Conservation (phyloP, 1,140 invertebrate species). For the Anastatus disparis region DNA sequence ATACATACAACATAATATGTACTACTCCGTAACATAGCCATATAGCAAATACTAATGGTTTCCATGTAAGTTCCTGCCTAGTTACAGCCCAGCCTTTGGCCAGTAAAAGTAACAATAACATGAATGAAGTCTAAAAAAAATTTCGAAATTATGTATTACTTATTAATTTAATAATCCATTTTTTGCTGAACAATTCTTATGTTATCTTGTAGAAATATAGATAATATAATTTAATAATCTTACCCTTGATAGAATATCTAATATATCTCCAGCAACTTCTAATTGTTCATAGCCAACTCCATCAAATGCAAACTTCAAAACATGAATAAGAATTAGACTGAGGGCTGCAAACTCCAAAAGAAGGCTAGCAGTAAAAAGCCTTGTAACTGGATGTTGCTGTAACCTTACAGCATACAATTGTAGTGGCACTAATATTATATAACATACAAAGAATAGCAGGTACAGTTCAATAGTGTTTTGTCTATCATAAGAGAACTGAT, state of each 20-base stretch:
- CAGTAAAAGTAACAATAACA: slow-evolving; percentile 91
- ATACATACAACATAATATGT: slow-evolving; percentile 92
- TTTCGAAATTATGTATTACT: background rate
- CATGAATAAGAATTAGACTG: slow-evolving; percentile 88
- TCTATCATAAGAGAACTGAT: slow-evolving; percentile 96
- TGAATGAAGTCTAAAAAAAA: slow-evolving; percentile 85
- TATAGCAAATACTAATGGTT: slow-evolving; percentile 86
- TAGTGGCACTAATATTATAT: slow-evolving; percentile 86
- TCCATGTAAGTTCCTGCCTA: slow-evolving; percentile 85
- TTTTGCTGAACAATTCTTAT: background rate
- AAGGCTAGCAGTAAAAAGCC: slow-evolving; percentile 88
- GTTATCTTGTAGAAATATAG: slow-evolving; percentile 5
- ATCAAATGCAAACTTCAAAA: slow-evolving; percentile 89
- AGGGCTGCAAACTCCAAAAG: slow-evolving; percentile 86
- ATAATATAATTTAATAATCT: slow-evolving; percentile 59
- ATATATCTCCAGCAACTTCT: slow-evolving; percentile 87
- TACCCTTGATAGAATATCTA: slow-evolving; percentile 90
- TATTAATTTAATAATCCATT: background rate
- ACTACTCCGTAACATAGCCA: slow-evolving; percentile 93
- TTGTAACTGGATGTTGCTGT: slow-evolving; percentile 91
- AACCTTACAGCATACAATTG: slow-evolving; percentile 89
- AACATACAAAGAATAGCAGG: slow-evolving; percentile 87
- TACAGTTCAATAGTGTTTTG: slow-evolving; percentile 95
- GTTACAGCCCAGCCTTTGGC: slow-evolving; percentile 98
- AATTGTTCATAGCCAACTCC: slow-evolving; percentile 85